phyloP scores from a whole-genome alignment of 2,797 vertebrate species.

The Phaenicophaeus curvirostris region DNA sequence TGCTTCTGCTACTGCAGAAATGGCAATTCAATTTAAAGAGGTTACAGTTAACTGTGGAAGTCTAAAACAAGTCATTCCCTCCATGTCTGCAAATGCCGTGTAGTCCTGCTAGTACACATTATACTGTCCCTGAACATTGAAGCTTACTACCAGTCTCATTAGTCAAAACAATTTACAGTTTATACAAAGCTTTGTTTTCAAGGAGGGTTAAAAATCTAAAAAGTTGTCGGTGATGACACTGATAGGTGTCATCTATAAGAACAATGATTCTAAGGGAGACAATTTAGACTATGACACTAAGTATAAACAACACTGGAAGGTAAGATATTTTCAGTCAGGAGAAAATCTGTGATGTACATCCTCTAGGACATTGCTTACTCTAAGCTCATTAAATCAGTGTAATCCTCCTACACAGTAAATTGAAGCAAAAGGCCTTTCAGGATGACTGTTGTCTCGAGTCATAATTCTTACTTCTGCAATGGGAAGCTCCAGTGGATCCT shows the following conservation, averaged over 20 bases:
- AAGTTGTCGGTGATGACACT: neutral
- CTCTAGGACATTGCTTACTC: neutral
- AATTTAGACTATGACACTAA: neutral
- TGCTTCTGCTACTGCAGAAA: neutral
- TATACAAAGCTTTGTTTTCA: neutral
- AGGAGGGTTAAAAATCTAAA: neutral
- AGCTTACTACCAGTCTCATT: neutral
- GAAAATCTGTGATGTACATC: neutral
- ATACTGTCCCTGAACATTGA: neutral
- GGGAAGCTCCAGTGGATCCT: neutral
- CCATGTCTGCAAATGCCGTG: neutral
- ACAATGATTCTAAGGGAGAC: neutral
- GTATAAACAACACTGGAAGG: neutral
- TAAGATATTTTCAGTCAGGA: neutral
- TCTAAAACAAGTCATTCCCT: neutral
- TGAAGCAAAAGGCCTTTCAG: neutral
- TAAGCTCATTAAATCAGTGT: neutral
- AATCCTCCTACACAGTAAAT: neutral
- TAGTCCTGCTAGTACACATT: neutral
- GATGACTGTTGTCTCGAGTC: neutral
- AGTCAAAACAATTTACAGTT: neutral
- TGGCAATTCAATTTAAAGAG: neutral
- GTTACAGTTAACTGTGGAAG: neutral
- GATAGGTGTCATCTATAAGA: neutral
- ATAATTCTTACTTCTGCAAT: neutral